Evolutionary conservation across 1,140 invertebrate species (phyloP).

Genomic region (Anoplophora glabripennis): DNA sequence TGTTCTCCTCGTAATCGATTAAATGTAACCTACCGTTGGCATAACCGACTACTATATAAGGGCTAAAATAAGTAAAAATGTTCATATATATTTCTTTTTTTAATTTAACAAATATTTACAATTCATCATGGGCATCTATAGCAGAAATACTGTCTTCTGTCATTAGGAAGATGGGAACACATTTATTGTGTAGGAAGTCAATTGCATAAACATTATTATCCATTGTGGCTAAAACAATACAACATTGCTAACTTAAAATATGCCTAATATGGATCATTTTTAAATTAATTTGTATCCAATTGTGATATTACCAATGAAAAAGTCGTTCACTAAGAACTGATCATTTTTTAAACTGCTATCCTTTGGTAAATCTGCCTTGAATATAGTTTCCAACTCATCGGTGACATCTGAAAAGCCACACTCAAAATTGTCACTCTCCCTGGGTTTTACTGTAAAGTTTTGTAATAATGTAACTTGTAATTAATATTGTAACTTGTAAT

Average conservation of each 20-base stretch:
- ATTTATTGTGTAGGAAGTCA: slow-evolving; percentile 30
- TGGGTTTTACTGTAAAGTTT: slow-evolving; percentile 6
- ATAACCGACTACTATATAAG: slow-evolving; percentile 46
- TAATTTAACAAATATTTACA: slow-evolving; percentile 21
- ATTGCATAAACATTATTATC: slow-evolving; percentile 35
- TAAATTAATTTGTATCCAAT: too few species aligned
- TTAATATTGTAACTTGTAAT: neutral
- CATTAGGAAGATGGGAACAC: slow-evolving; percentile 29
- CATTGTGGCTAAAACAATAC: slow-evolving; percentile 28
- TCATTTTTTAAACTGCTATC: slow-evolving; percentile 50
- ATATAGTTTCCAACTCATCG: slow-evolving; percentile 33
- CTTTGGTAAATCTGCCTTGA: slow-evolving; percentile 40
- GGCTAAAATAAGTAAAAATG: slow-evolving; percentile 26
- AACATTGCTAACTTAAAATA: neutral
- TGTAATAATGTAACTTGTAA: neutral
- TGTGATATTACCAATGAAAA: slow-evolving; percentile 50
- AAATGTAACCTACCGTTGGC: slow-evolving; percentile 49
- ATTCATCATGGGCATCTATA: slow-evolving; percentile 36
- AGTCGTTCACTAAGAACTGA: slow-evolving; percentile 52
- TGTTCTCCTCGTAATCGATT: slow-evolving; percentile 50
- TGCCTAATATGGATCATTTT: too few species aligned
- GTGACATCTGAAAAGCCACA: slow-evolving; percentile 27
- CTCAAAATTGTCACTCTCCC: slow-evolving; percentile 17
- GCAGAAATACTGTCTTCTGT: slow-evolving; percentile 33
- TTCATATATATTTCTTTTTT: neutral